Conservation (phyloP, 1,140 invertebrate species). For the Calliphora vicina region DNA sequence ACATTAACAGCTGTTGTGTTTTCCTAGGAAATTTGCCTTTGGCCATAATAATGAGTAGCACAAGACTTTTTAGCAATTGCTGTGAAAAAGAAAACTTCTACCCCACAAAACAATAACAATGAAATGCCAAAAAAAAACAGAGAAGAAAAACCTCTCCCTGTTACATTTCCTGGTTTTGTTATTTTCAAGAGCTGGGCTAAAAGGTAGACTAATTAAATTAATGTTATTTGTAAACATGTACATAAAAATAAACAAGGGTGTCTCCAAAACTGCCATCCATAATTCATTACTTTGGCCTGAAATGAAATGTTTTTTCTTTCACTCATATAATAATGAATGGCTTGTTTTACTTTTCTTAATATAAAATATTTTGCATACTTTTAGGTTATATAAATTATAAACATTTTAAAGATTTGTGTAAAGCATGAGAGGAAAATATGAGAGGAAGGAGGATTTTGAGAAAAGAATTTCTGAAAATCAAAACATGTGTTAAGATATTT, state of each 20-base stretch:
- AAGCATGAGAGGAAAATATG: no score
- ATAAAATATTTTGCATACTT: neutral
- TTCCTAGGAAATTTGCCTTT: neutral
- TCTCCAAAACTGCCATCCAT: neutral
- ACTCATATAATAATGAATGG: no score
- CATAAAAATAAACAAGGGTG: neutral
- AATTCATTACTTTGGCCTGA: neutral
- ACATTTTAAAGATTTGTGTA: no score
- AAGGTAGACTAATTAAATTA: slow-evolving; percentile 26
- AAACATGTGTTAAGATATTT: neutral
- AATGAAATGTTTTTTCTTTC: no score
- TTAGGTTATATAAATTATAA: neutral
- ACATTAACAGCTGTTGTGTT: slow-evolving; percentile 26
- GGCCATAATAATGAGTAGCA: neutral
- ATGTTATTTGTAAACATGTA: slow-evolving; percentile 27
- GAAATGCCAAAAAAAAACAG: neutral
- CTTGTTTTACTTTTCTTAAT: neutral
- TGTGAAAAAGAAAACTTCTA: neutral
- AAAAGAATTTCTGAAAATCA: no score
- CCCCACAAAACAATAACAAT: neutral
- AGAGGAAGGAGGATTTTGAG: no score
- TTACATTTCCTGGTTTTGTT: neutral
- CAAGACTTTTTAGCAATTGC: slow-evolving; percentile 15
- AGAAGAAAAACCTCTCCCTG: neutral
- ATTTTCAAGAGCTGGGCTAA: neutral